Base-by-base conservation (phyloP, 1,140 invertebrate genomes). In the Drosophila tani region DNA sequence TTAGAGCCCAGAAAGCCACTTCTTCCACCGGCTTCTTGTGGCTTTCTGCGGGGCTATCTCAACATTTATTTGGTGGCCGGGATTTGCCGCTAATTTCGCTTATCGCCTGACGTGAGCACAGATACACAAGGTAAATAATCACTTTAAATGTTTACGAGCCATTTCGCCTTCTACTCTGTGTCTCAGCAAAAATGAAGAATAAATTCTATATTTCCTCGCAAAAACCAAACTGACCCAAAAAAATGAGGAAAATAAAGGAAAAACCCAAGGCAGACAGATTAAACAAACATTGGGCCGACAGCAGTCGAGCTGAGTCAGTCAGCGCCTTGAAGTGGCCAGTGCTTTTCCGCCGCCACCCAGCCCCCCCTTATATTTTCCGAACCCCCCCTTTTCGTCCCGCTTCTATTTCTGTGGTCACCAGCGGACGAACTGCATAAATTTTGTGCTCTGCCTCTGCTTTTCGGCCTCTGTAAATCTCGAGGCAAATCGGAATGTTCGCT, bases 341-440 rank as follows among this genome's bases (percentile, higher is more conserved):
- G 19, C 53, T 38, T 55, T 55, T 40, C 47, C 50, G 14, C n/a
- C 53, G 0, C 64, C 66, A 35, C 12, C 21, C 40, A 43, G n/a
- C n/a, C 50, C 24, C 53, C n/a, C 41, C 21, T 24, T 24, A 24
- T 24, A 40, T 43, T 14, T 17, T 19, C n/a, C n/a, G 2, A 19
- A n/a, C n/a, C 3, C 3, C 21, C 21, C 38, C 5, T 12, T 3
- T 21, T 29, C 3, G 17, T 29, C 62, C 14, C 56, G 65, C 64
- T 85, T 85, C 82, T 84, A 84, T 84, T 84, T 84, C 74, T 81
- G 82, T 84, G 81, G 81, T 82, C 80, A 74, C 58, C 50, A 53
- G 49, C 63, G 43, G 41, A 57, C 60, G 62, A 57, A 65, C 74
- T 85, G 78, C 79, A 84, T 82, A 78, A 78, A 71, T 79, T 74